These are phyloP conservation scores for Eublepharis macularius DNA, from an alignment of 2,113 vertebrate genomes.

Conservation along the genomic window DNA sequence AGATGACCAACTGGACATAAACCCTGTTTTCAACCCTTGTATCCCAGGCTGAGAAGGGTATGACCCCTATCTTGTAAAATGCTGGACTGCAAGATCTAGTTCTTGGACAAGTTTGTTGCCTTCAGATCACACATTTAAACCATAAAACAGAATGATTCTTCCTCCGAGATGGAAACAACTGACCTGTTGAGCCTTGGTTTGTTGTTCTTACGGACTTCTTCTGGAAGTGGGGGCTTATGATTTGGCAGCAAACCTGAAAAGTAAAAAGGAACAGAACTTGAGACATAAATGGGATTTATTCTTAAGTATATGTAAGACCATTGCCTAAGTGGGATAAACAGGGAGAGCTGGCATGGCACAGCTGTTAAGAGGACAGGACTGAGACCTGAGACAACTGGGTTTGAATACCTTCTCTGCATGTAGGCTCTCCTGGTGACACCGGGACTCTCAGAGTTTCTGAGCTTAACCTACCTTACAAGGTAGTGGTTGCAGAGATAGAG, in stretches of 20 bases:
- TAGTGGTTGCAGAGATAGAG: no score
- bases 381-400: no score
- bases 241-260: slow-evolving; percentile 92
- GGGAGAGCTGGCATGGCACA: no score
- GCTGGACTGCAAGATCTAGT: background rate
- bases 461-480: no score
- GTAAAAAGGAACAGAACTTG: background rate
- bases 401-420: no score
- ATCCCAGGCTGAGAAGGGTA: background rate
- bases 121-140: slow-evolving; percentile 4
- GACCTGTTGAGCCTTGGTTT: slow-evolving; percentile 87
- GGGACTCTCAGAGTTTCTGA: no score
- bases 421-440: no score
- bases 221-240: slow-evolving; percentile 87
- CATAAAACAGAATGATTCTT: slow-evolving; percentile 7
- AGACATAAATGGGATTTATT: slow-evolving; percentile 6
- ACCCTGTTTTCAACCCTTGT: background rate
- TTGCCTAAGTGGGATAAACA: background rate
- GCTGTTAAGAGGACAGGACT: no score
- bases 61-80: background rate
- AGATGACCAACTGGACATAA: background rate
- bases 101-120: background rate
- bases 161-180: slow-evolving; percentile 44
- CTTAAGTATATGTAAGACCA: background rate
- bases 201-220: slow-evolving; percentile 81